Conservation (phyloP, 2,113 vertebrate species). For the Chaenocephalus aceratus region DNA sequence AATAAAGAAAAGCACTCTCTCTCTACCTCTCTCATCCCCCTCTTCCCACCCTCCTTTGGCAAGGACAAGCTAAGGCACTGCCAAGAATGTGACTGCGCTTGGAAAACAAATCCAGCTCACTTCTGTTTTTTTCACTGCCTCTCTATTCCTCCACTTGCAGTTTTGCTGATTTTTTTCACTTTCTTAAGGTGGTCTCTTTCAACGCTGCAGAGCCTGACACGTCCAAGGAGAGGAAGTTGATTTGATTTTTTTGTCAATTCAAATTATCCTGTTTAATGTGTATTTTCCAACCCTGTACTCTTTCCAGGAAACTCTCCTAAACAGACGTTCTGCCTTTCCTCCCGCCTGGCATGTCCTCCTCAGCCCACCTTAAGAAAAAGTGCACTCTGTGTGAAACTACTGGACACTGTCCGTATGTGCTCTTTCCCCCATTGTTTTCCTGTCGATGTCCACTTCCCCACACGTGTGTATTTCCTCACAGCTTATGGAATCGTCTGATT, state of each 20-base stretch:
- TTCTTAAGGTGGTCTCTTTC: constrained; percentile 48
- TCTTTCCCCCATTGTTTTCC: constrained; percentile 36
- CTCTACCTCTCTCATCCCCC: constrained; percentile 33
- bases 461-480: constrained; percentile 43
- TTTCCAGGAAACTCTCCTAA: neutral
- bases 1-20: constrained; percentile 33
- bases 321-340: neutral
- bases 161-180: neutral
- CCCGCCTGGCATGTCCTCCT: neutral
- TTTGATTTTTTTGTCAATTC: neutral
- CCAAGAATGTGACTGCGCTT: constrained; percentile 80
- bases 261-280: neutral
- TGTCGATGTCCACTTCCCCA: constrained; percentile 37
- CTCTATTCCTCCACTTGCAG: constrained; percentile 31
- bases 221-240: neutral
- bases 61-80: constrained; percentile 62
- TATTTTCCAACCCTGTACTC: neutral
- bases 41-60: constrained; percentile 74
- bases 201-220: neutral
- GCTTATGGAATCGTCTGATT: constrained; percentile 37
- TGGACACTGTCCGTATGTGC: constrained; percentile 1
- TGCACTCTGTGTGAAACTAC: constrained; percentile 20
- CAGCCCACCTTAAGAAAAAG: constrained; percentile 61
- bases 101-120: constrained; percentile 77
- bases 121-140: constrained; percentile 27